Percentiles rank a stretch among this genome's conserved stretches.
These are phyloP conservation scores for Catocala sponsa DNA, from an alignment of 2,888 invertebrate species.

Conservation along the genomic window DNA sequence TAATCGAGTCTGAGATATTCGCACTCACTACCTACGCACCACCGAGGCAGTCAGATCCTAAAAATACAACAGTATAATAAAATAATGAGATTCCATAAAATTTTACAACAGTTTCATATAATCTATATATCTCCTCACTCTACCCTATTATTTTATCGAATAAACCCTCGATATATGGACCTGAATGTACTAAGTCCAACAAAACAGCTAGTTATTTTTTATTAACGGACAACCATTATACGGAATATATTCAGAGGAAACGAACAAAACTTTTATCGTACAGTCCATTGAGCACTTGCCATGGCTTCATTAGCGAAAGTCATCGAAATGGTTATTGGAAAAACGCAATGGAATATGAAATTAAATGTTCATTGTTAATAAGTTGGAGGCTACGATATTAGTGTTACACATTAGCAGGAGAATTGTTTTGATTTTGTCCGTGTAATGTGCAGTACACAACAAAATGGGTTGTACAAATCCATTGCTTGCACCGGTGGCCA, in stretches of 20 bases:
- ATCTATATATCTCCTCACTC: no score
- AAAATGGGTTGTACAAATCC: no score
- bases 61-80: no score
- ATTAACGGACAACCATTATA: constrained; percentile 32
- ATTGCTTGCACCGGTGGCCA: no score
- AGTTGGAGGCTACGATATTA: constrained; percentile 15
- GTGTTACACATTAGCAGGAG: not conserved
- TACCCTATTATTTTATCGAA: constrained; percentile 21
- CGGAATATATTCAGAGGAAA: constrained; percentile 26
- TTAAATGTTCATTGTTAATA: constrained; percentile 32
- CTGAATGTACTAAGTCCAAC: constrained; percentile 15
- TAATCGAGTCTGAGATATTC: no score
- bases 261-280: constrained; percentile 18
- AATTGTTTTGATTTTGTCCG: not conserved
- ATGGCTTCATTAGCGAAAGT: constrained; percentile 41
- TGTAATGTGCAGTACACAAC: no score
- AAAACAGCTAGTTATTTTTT: constrained; percentile 32
- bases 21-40: no score
- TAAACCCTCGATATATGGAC: constrained; percentile 30
- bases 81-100: no score
- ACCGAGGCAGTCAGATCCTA: no score
- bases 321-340: constrained; percentile 32
- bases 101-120: no score
- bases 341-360: constrained; percentile 45
- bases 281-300: constrained; percentile 37